Percentiles rank a stretch among this genome's conserved stretches.
Evolutionary conservation across 1,140 invertebrate species (phyloP).

Genomic region (Caenorhabditis elegans): WBcel235 BX284605.5:12978001-12978500

Average conservation of each 20-base stretch:
- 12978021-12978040: too few relatives aligned
- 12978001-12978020: too few relatives aligned
- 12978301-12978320: not conserved
- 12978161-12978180: not conserved
- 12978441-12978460: not conserved
- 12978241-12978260: not conserved
- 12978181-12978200: not conserved
- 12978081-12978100: not conserved
- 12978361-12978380: slow-evolving; percentile 27
- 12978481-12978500: not conserved
- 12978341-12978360: slow-evolving; percentile 30
- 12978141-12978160: not conserved
- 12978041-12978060: too few relatives aligned
- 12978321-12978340: slow-evolving; percentile 26
- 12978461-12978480: not conserved
- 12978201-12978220: not conserved
- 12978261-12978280: slow-evolving; percentile 4
- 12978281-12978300: not conserved
- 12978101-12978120: not conserved
- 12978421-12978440: not conserved
- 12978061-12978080: too few relatives aligned
- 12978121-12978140: not conserved
- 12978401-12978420: not conserved
- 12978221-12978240: not conserved
- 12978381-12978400: not conserved